Conservation (phyloP, 2,797 vertebrate species). For the Fundulus diaphanus region DNA sequence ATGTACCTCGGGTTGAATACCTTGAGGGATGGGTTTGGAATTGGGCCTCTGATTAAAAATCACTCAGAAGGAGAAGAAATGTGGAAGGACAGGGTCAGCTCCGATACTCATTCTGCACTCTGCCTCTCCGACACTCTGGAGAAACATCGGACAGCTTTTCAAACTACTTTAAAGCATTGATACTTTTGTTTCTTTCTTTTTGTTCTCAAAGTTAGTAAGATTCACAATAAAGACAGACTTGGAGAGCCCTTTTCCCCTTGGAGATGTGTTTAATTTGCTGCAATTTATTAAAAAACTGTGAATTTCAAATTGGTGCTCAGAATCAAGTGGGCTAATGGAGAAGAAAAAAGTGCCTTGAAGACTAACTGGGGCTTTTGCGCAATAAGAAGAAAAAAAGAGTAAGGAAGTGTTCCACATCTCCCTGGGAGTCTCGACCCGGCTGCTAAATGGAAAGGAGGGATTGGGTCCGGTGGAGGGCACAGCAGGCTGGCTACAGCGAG, state of each 20-base stretch:
- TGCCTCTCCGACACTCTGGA: conserved; percentile 26
- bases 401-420: conserved; percentile 45
- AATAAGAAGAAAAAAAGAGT: conserved; percentile 3
- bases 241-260: not conserved
- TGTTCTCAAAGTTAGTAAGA: not conserved
- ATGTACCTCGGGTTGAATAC: conserved; percentile 78
- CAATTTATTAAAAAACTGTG: not conserved
- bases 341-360: not conserved
- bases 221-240: not conserved
- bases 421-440: conserved; percentile 13
- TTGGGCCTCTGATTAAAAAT: conserved; percentile 84
- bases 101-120: conserved; percentile 55
- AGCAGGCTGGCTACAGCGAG: conserved; percentile 56
- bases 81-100: conserved; percentile 68
- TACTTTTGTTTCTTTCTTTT: conserved; percentile 25
- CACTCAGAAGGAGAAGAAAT: conserved; percentile 75
- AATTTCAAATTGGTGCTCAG: not conserved
- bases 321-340: not conserved
- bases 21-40: conserved; percentile 80
- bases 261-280: not conserved
- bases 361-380: conserved; percentile 17
- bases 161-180: conserved; percentile 29
- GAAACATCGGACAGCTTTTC: conserved; percentile 26
- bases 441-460: conserved; percentile 58
- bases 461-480: conserved; percentile 63